A percentile compares a stretch with the other conserved stretches of the same genome.
phyloP scores from a whole-genome alignment of 2,888 invertebrate species.

The Tanytarsus gracilentus region DNA sequence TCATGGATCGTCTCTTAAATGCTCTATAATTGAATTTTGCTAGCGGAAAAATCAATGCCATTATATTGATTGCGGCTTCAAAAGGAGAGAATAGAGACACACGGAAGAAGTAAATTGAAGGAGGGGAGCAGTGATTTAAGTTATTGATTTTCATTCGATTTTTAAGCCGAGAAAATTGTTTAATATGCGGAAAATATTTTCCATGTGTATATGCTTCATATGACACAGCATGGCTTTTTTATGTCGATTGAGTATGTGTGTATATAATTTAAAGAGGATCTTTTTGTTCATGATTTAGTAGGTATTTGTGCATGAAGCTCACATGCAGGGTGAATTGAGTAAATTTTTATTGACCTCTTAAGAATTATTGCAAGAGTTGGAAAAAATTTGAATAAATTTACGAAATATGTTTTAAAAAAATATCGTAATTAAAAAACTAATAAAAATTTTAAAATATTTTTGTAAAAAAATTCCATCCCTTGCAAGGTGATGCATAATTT shows the following conservation, averaged over 20 bases:
- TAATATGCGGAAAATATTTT: constrained; percentile 13
- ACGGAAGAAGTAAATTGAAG: not conserved
- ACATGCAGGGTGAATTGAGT: not conserved
- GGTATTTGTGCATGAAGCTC: not conserved
- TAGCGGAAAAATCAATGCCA: constrained; percentile 12
- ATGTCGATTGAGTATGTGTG: not conserved
- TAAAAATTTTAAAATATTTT: no score
- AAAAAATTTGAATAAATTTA: not conserved
- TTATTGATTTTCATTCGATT: constrained; percentile 6
- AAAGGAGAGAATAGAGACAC: no score
- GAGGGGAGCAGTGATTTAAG: constrained; percentile 6
- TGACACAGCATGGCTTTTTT: constrained; percentile 5
- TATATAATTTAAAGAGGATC: constrained; percentile 3
- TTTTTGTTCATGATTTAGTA: constrained; percentile 2
- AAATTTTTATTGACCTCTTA: constrained; percentile 4
- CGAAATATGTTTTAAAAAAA: not conserved
- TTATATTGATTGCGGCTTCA: constrained; percentile 14
- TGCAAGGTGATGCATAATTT: no score
- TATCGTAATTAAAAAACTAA: no score
- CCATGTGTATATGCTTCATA: not conserved
- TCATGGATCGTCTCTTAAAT: not conserved
- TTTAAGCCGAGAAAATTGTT: constrained; percentile 11
- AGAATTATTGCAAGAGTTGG: no score
- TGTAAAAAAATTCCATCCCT: no score
- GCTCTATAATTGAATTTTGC: constrained; percentile 5